Percentiles rank a stretch among this genome's conserved stretches.
Conservation (phyloP, 2,113 vertebrate genomes). For the Pelodiscus sinensis region DNA sequence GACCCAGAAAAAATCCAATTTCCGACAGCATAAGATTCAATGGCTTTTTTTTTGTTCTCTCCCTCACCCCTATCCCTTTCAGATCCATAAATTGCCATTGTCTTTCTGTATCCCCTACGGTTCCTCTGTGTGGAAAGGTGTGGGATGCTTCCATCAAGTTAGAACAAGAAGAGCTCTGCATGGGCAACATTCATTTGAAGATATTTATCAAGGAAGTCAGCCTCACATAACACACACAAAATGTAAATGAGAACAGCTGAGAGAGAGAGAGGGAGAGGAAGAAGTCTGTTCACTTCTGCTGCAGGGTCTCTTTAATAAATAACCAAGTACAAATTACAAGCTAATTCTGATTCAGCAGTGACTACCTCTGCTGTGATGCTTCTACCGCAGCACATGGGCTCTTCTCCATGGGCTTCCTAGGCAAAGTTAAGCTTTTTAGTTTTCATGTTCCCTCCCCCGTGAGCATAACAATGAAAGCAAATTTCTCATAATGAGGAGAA, state of each 20-base stretch:
- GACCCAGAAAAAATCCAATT: not conserved
- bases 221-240: not conserved
- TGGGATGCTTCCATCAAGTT: not conserved
- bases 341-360: not conserved
- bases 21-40: not conserved
- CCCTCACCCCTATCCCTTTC: not conserved
- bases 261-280: accelerated
- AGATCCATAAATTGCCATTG: not conserved
- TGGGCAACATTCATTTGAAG: accelerated
- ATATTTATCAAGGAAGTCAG: not conserved
- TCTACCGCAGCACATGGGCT: accelerated
- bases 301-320: not conserved
- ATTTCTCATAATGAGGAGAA: accelerated
- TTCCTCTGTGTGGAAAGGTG: not conserved
- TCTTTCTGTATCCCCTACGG: not conserved
- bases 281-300: not conserved
- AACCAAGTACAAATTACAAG: not conserved
- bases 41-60: not conserved
- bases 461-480: accelerated
- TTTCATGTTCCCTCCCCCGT: not conserved
- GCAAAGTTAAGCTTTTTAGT: not conserved
- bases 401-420: accelerated
- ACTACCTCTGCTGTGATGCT: not conserved
- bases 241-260: not conserved
- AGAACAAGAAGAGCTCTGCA: not conserved